Evolutionary conservation across 2,888 invertebrate genomes (phyloP), one percentile per base, ranked within the genome.

Genomic region (Aphodius sticticus): DNA sequence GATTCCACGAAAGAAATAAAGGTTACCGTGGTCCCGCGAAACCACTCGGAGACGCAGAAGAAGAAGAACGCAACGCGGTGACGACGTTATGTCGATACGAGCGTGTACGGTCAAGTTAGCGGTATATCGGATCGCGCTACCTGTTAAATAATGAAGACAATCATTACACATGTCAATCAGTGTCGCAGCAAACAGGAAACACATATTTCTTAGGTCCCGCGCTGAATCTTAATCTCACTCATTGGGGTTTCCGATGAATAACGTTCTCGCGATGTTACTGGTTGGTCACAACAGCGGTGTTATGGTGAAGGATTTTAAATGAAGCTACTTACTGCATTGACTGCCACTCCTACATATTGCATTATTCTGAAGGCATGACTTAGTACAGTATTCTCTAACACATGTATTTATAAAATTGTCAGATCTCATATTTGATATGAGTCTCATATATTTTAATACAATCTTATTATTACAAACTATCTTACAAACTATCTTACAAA

Each of bases 141-240:
- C 77, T 79, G 79, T 72, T 69, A 77, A 79, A 77, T 79, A 79
- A 79, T 79, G 77, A 77, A 79, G 77, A 79, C 74, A 71, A 70
- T 53, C 75, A 77, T 77, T 77, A 77, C 79, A 79, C 79, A 79
- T 79, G 79, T 79, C 79, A 79, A 79, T 79, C 79, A 79, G 69
- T 16, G 79, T 38, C 38, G 26, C 37, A 26, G 16, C 77, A 53
- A 79, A 69, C 76, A 77, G 77, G 77, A 79, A 77, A 79, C 77
- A 77, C 77, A 79, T 77, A 77, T 74, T 74, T 74, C 74, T 74
- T 12, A 14, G 36, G 53, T 36, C 35, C 36, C 74, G 74, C 35
- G 74, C n/a, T 37, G 74, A 35, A 74, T 74, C 35, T 7, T 37
- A 35, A 74, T n/a, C 74, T 36, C n/a, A 35, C 74, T 15, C 36